phyloP scores from a whole-genome alignment of 2,797 vertebrate genomes.

The Chromobotia macracanthus region DNA sequence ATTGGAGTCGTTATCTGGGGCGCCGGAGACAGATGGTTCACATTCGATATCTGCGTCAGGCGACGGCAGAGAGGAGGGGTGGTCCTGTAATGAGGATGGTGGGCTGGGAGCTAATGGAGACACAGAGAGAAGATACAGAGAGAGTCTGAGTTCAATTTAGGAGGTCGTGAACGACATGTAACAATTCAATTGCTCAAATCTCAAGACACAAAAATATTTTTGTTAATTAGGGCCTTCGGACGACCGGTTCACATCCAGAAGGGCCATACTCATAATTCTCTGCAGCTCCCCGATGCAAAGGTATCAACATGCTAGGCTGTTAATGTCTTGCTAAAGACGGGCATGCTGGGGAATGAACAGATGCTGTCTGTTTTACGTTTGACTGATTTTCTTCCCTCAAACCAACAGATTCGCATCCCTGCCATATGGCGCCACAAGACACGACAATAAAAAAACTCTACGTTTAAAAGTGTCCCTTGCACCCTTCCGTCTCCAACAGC shows the following conservation, averaged over 20 bases:
- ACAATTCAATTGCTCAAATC: background rate
- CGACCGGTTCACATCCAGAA: background rate
- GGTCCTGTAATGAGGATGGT: slow-evolving; percentile 20
- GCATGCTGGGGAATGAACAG: slow-evolving; percentile 41
- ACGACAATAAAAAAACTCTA: slow-evolving; percentile 10
- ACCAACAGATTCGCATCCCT: slow-evolving; percentile 28
- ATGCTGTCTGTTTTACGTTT: slow-evolving; percentile 49
- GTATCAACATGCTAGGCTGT: background rate
- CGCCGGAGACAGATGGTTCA: no score
- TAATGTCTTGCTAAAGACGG: background rate
- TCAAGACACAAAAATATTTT: background rate
- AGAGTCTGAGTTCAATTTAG: slow-evolving; percentile 29
- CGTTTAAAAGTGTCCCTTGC: slow-evolving; percentile 24
- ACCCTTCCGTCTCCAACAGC: slow-evolving; percentile 23
- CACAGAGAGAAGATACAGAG: background rate
- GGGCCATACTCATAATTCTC: slow-evolving; percentile 10
- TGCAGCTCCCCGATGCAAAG: slow-evolving; percentile 2
- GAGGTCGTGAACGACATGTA: background rate
- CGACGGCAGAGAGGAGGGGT: slow-evolving; percentile 37
- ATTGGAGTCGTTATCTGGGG: no score
- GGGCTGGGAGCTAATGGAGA: slow-evolving; percentile 14
- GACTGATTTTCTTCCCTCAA: slow-evolving; percentile 52
- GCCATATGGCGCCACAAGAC: slow-evolving; percentile 47
- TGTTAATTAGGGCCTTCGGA: background rate
- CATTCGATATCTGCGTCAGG: slow-evolving; percentile 46